phyloP scores from a whole-genome alignment of 2,113 vertebrate genomes.

The Amblyornis subalaris region DNA sequence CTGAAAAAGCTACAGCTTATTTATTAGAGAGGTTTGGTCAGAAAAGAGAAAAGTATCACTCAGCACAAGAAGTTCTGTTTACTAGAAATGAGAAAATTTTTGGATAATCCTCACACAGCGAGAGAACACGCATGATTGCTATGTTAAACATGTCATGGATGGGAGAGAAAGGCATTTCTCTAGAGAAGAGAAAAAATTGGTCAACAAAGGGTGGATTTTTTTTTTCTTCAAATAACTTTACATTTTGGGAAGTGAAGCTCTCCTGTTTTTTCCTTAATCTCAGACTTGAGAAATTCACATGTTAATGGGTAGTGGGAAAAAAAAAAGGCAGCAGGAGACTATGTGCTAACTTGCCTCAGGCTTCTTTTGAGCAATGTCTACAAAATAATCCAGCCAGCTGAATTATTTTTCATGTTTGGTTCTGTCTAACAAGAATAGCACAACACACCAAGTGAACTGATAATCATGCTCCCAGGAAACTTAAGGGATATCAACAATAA shows the following conservation, averaged over 20 bases:
- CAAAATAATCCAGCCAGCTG: constrained; percentile 37
- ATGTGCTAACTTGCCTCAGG: constrained; percentile 31
- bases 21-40: background rate
- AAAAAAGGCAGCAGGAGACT: constrained; percentile 14
- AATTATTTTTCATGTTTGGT: constrained; percentile 19
- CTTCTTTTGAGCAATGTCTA: background rate
- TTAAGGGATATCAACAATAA: background rate
- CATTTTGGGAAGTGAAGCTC: background rate
- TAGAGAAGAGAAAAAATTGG: background rate
- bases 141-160: background rate
- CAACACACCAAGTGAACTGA: background rate
- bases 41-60: background rate
- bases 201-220: background rate
- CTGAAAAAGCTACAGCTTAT: background rate
- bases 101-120: background rate
- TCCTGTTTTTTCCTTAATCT: background rate
- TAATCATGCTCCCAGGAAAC: background rate
- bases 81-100: background rate
- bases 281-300: background rate
- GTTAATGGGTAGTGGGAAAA: background rate
- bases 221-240: background rate
- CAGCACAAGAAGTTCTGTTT: background rate
- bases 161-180: background rate
- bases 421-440: background rate
- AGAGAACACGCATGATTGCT: background rate